Evolutionary conservation across 2,113 vertebrate genomes (phyloP).

Genomic region (Panurus biarmicus): DNA sequence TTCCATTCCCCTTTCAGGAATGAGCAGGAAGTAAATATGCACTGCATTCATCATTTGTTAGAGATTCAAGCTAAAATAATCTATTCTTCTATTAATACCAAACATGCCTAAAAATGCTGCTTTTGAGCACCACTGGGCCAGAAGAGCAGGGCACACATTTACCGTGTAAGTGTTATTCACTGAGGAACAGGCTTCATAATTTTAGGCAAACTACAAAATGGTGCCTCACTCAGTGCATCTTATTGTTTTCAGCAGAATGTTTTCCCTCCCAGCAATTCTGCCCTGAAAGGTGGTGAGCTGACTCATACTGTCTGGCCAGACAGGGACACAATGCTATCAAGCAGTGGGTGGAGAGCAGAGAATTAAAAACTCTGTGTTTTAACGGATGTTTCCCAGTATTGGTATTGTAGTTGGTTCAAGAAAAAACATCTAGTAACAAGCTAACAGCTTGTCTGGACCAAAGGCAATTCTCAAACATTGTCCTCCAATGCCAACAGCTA

Average conservation of each 20-base stretch:
- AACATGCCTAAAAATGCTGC: neutral
- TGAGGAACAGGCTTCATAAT: neutral
- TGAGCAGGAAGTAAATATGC: conserved; percentile 38
- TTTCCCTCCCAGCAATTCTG: neutral
- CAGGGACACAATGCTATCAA: neutral
- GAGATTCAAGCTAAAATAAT: conserved; percentile 46
- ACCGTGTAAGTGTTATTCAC: neutral
- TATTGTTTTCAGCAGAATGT: neutral
- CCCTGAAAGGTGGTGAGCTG: neutral
- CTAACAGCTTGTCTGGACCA: neutral
- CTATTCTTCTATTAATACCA: neutral
- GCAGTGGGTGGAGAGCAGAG: neutral
- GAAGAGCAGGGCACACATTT: neutral
- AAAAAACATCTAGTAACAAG: neutral
- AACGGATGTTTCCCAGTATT: neutral
- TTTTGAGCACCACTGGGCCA: neutral
- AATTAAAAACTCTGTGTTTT: neutral
- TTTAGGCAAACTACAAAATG: neutral
- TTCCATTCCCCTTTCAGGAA: conserved; percentile 41
- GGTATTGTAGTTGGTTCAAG: neutral
- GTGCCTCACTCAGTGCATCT: neutral
- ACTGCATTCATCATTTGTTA: conserved; percentile 16
- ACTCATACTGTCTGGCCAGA: neutral
- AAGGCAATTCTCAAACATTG: neutral
- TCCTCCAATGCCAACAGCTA: neutral